Evolutionary conservation across 2,113 vertebrate species (phyloP), one percentile per base, ranked within the genome.

Genomic region (Sitta europaea): DNA sequence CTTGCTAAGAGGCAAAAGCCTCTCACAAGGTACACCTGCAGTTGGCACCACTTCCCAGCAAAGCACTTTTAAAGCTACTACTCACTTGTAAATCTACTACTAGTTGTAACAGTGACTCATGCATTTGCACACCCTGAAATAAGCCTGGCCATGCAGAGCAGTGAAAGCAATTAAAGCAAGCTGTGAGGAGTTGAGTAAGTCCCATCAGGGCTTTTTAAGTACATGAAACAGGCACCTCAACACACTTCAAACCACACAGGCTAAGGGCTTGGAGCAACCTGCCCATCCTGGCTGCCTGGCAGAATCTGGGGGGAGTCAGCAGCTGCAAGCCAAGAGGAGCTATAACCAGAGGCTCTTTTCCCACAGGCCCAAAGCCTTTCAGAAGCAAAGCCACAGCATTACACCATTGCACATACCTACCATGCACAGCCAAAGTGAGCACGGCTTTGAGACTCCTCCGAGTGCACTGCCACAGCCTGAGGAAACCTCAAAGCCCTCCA

Each of bases 61-160:
- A 55, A 54, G 59, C 23, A 16, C 38, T 81, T 57, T 27, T 75
- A 58, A 76, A 51, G 53, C 31, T 42, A 45, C 57, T 54, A 75
- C n/a, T 55, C 59, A 11, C 43, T 67, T 55, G 35, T 29, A 61
- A 58, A 74, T 47, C n/a, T 67, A 36, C 47, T 16, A 33, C 40
- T 38, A 20, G 33, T 10, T 66, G 9, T 45, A 53, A 40, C 22
- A 29, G 48, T 9, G 27, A 54, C 36, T 36, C 2, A 3, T 8
- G 18, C 1, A 8, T 55, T 57, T 24, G 28, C 48, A 61, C 0
- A 0, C 22, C 31, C 40, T 76, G 67, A 24, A 43, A 38, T 24
- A 88, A 76, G 31, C 33, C 9, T 2, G 0, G 43, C 35, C 68
- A 38, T 1, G 4, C 0, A 0, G 77, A 84, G 45, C 2, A 1